phyloP scores from a whole-genome alignment of 2,888 invertebrate species.

The Andricus curvator region DNA sequence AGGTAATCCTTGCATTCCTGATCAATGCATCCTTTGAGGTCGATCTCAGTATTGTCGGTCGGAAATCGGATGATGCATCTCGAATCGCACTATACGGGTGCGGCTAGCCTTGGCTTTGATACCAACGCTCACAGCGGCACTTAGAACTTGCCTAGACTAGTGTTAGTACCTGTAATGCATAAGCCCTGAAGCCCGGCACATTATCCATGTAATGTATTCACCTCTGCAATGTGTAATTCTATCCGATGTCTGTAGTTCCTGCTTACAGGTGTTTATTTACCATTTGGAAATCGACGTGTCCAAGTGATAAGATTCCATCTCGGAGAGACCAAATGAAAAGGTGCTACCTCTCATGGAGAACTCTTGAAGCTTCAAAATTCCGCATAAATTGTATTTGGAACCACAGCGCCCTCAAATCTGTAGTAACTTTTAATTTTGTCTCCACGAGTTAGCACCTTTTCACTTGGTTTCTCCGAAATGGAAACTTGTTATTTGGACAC shows the following conservation, averaged over 20 bases:
- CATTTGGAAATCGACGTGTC: too few relatives aligned
- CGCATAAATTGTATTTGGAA: too few relatives aligned
- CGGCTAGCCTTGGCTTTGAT: conserved; percentile 35
- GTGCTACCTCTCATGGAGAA: too few relatives aligned
- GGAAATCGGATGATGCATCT: conserved; percentile 23
- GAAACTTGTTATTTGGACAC: too few relatives aligned
- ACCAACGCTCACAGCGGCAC: conserved; percentile 5
- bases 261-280: not conserved
- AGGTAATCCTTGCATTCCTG: conserved; percentile 5
- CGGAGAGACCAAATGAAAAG: too few relatives aligned
- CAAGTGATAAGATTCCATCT: too few relatives aligned
- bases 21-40: conserved; percentile 26
- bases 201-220: not conserved
- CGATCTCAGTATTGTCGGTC: conserved; percentile 3
- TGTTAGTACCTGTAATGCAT: not conserved
- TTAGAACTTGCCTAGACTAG: not conserved
- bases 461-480: too few relatives aligned
- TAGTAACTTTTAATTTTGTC: too few relatives aligned
- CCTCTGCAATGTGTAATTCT: not conserved
- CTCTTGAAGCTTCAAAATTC: too few relatives aligned
- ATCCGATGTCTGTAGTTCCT: not conserved
- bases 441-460: too few relatives aligned
- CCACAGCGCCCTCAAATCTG: too few relatives aligned
- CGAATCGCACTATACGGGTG: not conserved
- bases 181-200: not conserved